A percentile compares a stretch with the other conserved stretches of the same genome.
These are phyloP conservation scores for Agrypnia vestita DNA, from an alignment of 1,140 invertebrate genomes.

Conservation along the genomic window DNA sequence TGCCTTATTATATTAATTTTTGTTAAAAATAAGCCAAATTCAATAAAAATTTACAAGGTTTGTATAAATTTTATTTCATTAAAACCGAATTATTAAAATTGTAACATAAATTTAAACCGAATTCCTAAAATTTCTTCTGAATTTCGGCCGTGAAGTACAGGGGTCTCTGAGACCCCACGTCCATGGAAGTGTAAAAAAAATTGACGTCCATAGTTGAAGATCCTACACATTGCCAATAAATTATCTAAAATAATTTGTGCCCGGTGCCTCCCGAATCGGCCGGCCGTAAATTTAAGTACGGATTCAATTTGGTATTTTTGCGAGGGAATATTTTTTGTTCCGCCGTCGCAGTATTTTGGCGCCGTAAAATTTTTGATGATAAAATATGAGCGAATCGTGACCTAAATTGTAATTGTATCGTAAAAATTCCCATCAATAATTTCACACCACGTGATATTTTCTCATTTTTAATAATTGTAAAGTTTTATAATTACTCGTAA, in stretches of 20 bases:
- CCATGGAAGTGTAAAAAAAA: too few relatives aligned
- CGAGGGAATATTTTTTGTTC: background rate
- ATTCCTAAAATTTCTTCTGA: too few relatives aligned
- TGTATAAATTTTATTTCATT: too few relatives aligned
- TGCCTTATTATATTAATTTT: too few relatives aligned
- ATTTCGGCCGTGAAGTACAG: too few relatives aligned
- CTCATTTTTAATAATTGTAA: background rate
- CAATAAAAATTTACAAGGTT: too few relatives aligned
- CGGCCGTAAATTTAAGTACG: background rate
- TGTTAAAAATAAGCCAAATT: too few relatives aligned
- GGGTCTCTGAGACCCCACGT: too few relatives aligned
- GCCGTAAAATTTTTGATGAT: background rate
- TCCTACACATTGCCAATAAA: background rate
- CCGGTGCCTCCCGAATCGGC: background rate
- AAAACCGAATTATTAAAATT: too few relatives aligned
- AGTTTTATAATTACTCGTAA: background rate
- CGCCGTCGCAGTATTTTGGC: background rate
- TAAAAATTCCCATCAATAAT: constrained; percentile 4
- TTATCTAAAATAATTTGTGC: background rate
- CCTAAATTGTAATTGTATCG: constrained; percentile 2
- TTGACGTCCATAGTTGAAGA: too few relatives aligned
- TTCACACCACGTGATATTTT: background rate
- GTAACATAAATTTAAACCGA: too few relatives aligned
- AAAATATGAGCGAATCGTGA: constrained; percentile 19
- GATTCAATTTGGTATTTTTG: background rate